These are phyloP conservation scores for Australoheros scitulus DNA, from an alignment of 2,113 vertebrate genomes.

Conservation along the genomic window DNA sequence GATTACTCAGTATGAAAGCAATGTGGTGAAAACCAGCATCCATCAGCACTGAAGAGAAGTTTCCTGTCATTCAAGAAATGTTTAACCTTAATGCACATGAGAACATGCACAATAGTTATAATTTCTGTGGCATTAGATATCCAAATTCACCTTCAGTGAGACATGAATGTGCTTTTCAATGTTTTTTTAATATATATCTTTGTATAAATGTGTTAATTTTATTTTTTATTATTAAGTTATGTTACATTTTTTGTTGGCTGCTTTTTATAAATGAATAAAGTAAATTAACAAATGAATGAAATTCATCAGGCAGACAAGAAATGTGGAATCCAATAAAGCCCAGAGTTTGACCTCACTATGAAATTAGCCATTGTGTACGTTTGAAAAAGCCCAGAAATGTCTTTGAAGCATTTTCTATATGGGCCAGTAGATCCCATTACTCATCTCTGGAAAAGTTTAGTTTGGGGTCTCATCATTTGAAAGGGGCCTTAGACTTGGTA, in stretches of 20 bases:
- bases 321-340: slow-evolving; percentile 34
- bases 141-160: rapidly evolving
- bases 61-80: no score
- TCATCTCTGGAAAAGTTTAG: slow-evolving; percentile 75
- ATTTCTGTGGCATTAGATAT: not conserved
- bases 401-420: slow-evolving; percentile 69
- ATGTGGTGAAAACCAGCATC: not conserved
- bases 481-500: slow-evolving; percentile 50
- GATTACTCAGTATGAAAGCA: not conserved
- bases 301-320: slow-evolving; percentile 21
- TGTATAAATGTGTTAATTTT: not conserved
- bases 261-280: not conserved
- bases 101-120: no score
- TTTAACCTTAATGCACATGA: no score
- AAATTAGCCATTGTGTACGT: slow-evolving; percentile 73
- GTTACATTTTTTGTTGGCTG: not conserved
- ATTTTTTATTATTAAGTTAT: not conserved
- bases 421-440: slow-evolving; percentile 77
- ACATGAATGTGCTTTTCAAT: not conserved
- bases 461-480: slow-evolving; percentile 69
- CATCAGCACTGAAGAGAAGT: no score
- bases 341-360: slow-evolving; percentile 56
- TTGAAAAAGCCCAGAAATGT: slow-evolving; percentile 47
- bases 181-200: not conserved
- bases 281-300: slow-evolving; percentile 9